phyloP scores from a whole-genome alignment of 2,113 vertebrate species.

The Bos javanicus region DNA sequence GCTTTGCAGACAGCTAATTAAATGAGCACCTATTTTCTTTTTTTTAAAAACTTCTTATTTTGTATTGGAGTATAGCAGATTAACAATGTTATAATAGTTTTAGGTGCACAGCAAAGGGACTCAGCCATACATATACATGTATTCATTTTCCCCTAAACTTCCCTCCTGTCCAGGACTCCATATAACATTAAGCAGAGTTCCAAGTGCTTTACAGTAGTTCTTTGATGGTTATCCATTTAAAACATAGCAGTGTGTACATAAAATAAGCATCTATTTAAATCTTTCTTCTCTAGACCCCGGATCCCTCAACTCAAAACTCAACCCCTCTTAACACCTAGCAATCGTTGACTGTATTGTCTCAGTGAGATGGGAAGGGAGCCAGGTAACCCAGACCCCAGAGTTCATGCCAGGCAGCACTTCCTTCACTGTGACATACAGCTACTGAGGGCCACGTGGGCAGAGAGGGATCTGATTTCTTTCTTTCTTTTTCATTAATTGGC shows the following conservation, averaged over 20 bases:
- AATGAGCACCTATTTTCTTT: background rate
- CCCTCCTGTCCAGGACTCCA: background rate
- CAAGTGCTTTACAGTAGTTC: background rate
- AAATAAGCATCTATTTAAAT: background rate
- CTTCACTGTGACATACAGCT: background rate
- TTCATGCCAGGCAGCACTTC: background rate
- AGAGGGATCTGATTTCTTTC: background rate
- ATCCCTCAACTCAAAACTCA: background rate
- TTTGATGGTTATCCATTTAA: background rate
- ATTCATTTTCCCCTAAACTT: background rate
- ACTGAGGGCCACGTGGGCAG: background rate
- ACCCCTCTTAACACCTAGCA: background rate
- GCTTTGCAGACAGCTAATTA: background rate
- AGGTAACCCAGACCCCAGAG: background rate
- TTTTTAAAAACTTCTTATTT: background rate
- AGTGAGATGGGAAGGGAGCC: background rate
- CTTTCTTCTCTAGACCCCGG: background rate
- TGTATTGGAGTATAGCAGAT: background rate
- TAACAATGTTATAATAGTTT: background rate
- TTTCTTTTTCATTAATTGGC: background rate
- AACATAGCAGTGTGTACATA: background rate
- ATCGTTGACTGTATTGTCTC: background rate
- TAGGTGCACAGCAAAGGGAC: background rate
- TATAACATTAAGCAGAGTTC: background rate
- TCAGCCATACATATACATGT: background rate